These are phyloP conservation scores for Actias luna DNA, from an alignment of 2,888 invertebrate species.

Conservation along the genomic window DNA sequence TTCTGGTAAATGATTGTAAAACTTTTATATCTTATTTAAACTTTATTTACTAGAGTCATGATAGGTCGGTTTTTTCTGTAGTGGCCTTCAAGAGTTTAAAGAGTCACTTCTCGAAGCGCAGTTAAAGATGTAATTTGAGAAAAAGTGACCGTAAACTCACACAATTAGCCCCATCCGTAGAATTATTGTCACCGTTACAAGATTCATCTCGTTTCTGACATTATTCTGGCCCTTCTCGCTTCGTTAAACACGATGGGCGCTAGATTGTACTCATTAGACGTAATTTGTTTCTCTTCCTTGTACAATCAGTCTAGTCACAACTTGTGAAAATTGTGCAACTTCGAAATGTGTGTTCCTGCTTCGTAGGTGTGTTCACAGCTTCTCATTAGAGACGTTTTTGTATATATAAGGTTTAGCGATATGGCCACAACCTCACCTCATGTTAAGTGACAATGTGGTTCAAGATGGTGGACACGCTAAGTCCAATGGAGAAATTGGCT, in stretches of 20 bases:
- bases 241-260: conserved; percentile 44
- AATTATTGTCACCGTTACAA: conserved; percentile 41
- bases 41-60: too few relatives aligned
- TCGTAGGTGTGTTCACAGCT: not conserved
- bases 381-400: not conserved
- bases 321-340: conserved; percentile 8
- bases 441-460: too few relatives aligned
- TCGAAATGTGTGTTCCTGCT: not conserved
- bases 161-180: conserved; percentile 39
- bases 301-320: conserved; percentile 4
- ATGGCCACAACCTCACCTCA: too few relatives aligned
- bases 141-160: conserved; percentile 25
- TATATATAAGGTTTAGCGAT: too few relatives aligned
- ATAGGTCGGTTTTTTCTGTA: not conserved
- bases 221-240: conserved; percentile 44
- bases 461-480: too few relatives aligned
- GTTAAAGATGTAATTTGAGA: not conserved
- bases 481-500: too few relatives aligned
- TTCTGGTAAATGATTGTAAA: not conserved
- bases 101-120: too few relatives aligned
- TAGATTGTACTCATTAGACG: conserved; percentile 49
- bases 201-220: conserved; percentile 38
- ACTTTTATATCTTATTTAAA: too few relatives aligned
- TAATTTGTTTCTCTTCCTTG: conserved; percentile 42
- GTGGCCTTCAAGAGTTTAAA: not conserved